A percentile compares a stretch with the other conserved stretches of the same genome.
phyloP scores from a whole-genome alignment of 2,888 invertebrate species.

The Andrena dorsata region DNA sequence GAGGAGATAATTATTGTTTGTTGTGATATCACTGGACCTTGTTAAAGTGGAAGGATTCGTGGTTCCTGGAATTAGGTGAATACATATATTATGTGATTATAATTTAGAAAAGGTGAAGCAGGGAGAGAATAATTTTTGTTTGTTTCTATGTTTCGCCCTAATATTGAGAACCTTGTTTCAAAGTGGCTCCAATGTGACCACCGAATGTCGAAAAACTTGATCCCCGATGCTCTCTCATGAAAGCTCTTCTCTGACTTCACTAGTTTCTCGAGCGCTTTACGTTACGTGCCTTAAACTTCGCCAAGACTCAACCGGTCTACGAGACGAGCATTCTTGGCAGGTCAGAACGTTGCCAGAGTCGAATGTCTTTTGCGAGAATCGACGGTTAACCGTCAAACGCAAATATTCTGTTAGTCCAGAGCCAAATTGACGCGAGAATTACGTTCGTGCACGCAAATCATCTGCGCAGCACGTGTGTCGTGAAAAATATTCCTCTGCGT shows the following conservation, averaged over 20 bases:
- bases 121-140: neutral
- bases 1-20: no score
- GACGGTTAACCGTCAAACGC: constrained; percentile 8
- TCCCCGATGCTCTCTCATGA: neutral
- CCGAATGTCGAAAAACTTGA: no score
- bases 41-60: no score
- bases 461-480: neutral
- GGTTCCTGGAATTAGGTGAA: no score
- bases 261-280: neutral
- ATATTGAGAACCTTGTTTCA: no score
- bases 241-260: neutral
- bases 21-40: no score
- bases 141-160: no score
- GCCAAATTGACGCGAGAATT: neutral
- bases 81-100: no score
- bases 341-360: constrained; percentile 15
- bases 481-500: neutral
- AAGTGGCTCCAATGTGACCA: no score
- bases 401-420: neutral
- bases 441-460: neutral
- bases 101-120: neutral
- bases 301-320: neutral
- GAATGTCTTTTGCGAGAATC: neutral
- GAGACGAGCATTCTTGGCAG: constrained; percentile 35
- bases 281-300: constrained; percentile 32